Evolutionary conservation across 2,888 invertebrate genomes (phyloP), one percentile per base, ranked within the genome.

Genomic region (Oxystoma pomonae): DNA sequence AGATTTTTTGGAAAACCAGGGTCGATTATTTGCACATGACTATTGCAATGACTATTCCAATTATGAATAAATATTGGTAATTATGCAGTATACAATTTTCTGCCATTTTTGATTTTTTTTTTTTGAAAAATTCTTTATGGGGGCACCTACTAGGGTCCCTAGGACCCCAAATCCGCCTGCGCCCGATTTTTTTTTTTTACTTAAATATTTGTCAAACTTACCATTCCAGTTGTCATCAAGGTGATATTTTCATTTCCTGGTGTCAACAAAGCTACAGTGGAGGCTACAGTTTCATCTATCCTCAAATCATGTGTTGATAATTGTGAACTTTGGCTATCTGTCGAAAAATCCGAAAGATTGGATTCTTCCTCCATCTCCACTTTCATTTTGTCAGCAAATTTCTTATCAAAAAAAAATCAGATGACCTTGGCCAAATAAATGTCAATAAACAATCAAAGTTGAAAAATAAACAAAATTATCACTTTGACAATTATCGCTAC

Each of bases 301-400:
- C 77, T 75, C 69, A 78, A 78, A 68, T 78, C 78, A 17, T 72
- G 75, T 2, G 76, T 76, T 52, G 79, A 78, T 68, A 77, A 74
- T 67, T 78, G 77, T n/a, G 79, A 79, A 71, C 76, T 78, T 69
- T 80, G 78, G 62, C 78, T 78, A 69, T 80, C 80, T 70, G 78
- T 78, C 20, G 78, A 79, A 74, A 80, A 80, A 73, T 80, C 80
- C 62, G 80, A 80, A 72, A 80, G 75, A 67, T 80, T 78, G 35
- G 79, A 80, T 49, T 78, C 78, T 70, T 80, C 79, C 71, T 77
- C 78, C 61, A 78, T 71, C 62, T 80, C 80, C 69, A 80, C 71
- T 72, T 78, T 80, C 78, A 80, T 79, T 35, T 35, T 12, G 51
- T 50, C 50, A 20, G 16, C 58, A 19, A 58, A 22, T 55, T 50